Base-by-base conservation (phyloP, 2,888 invertebrate species). In the Stenichneumon culpator region DNA sequence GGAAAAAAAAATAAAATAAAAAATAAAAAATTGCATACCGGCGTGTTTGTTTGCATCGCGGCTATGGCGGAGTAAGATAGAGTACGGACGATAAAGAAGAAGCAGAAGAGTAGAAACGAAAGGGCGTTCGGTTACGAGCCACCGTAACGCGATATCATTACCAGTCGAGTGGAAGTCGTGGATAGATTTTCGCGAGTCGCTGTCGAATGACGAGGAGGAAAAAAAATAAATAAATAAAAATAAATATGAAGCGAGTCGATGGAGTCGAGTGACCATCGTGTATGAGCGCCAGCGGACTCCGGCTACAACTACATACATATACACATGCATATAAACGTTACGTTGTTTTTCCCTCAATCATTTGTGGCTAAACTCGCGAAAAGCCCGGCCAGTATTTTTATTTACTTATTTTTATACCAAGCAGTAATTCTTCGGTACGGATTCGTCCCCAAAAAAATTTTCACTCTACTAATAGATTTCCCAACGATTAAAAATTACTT, bases 81-180 rank as follows among this genome's bases (percentile, higher is more conserved):
- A 65, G 74, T 25, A 32, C 16, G 32, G 44, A 70, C 39, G 77
- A 65, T 52, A 16, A 63, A 28, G 32, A 63, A 28, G 63, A 32
- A 63, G 63, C 63, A 63, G 63, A 63, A 63, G 77, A 78, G 67
- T 68, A 39, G 68, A 39, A 78, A 73, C 25, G 54, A 79, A 22
- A 68, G 39, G 44, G 77, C 57, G 70, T 81, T 72, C 60, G 77
- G 72, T 77, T 77, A 84, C 80, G 63, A 52, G 28, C 70, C 68
- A 36, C 44, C 63, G 74, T 82, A 82, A 84, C 79, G 67, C 79
- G 79, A 82, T 84, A 81, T 84, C 84, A 74, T 84, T 81, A 84
- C 52, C 81, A 81, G 78, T 81, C 84, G 81, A 78, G 84, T 81
- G 81, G 81, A 84, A 84, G 68, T 73, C 80, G 73, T 57, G 80